phyloP scores from a whole-genome alignment of 2,888 invertebrate genomes.

The Ceraclea dissimilis region DNA sequence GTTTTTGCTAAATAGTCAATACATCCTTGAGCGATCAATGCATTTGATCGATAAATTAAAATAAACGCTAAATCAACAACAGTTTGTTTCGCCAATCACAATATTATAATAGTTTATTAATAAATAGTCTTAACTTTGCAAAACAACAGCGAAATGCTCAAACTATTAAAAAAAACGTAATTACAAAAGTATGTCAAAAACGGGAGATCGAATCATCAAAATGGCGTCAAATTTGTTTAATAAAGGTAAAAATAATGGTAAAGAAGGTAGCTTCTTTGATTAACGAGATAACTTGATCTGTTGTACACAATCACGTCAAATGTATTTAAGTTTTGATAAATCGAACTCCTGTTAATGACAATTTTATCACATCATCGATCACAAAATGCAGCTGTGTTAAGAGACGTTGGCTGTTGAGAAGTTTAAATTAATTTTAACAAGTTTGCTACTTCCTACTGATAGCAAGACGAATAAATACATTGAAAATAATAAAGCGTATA shows the following conservation, averaged over 20 bases:
- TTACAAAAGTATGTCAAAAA: not conserved
- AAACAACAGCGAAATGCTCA: not conserved
- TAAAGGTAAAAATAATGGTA: not conserved
- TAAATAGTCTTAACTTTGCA: slow-evolving; percentile 12
- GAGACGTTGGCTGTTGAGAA: not conserved
- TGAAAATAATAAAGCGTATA: not conserved
- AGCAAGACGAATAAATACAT: no score
- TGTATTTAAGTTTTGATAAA: not conserved
- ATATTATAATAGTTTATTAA: slow-evolving; percentile 4
- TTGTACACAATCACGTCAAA: not conserved
- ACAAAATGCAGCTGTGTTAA: not conserved
- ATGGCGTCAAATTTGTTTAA: not conserved
- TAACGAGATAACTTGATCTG: not conserved
- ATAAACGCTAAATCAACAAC: not conserved
- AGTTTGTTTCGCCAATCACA: slow-evolving; percentile 16
- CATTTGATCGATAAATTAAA: no score
- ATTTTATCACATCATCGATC: slow-evolving; percentile 2
- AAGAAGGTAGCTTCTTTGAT: not conserved
- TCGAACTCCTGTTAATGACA: not conserved
- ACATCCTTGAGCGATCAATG: no score
- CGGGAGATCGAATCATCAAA: not conserved
- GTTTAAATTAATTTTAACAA: not conserved
- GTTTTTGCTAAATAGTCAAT: not conserved
- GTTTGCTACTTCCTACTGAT: no score
- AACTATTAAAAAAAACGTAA: not conserved